Conservation (phyloP, 2,797 vertebrate species). For the Lepilemur septentrionalis region DNA sequence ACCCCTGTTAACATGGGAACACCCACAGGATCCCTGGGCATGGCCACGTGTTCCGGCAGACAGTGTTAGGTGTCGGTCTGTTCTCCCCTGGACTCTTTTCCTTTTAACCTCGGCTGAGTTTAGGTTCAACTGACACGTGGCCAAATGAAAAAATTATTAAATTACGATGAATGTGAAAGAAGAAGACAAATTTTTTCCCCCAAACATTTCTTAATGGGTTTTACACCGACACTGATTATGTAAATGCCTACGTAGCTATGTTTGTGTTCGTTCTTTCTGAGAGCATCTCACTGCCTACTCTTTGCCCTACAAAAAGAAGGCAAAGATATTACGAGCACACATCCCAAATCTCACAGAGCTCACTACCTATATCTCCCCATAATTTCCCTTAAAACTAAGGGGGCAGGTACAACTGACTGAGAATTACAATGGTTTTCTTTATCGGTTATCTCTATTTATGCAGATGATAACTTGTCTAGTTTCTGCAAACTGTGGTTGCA, state of each 20-base stretch:
- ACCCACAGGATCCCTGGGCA: neutral
- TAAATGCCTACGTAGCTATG: slow-evolving; percentile 42
- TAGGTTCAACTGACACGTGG: neutral
- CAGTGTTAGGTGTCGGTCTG: neutral
- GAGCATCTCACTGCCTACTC: slow-evolving; percentile 44
- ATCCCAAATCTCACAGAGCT: neutral
- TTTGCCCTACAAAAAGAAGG: neutral
- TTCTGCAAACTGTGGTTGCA: slow-evolving; percentile 30
- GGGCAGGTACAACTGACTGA: neutral
- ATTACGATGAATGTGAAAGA: neutral
- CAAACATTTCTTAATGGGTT: slow-evolving; percentile 63
- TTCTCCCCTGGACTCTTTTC: neutral
- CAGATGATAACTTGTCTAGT: slow-evolving; percentile 27
- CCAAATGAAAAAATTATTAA: neutral
- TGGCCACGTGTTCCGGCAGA: rapidly evolving
- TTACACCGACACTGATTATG: slow-evolving; percentile 61
- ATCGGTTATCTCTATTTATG: slow-evolving; percentile 49
- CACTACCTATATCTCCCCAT: neutral
- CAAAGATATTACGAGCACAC: neutral
- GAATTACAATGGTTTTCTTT: slow-evolving; percentile 16
- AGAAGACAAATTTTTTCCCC: rapidly evolving
- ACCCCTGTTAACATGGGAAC: rapidly evolving
- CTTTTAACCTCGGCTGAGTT: neutral
- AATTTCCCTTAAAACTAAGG: neutral
- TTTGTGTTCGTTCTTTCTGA: neutral